Conservation (phyloP, 2,797 vertebrate species). For the Poeciliopsis paucimaculata region DNA sequence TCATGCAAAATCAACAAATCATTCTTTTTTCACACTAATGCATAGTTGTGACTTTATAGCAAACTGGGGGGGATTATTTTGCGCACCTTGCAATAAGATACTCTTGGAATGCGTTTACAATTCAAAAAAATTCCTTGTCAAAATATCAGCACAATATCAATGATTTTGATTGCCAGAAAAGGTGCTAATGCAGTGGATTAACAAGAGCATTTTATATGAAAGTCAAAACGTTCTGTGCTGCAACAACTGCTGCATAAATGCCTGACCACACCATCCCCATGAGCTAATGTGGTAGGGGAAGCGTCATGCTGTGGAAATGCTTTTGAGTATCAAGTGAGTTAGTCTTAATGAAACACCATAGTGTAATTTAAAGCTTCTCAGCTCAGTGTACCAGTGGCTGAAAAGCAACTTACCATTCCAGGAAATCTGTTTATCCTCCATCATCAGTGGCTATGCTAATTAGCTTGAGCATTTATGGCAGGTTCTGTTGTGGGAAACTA, state of each 20-base stretch:
- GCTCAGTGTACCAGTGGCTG: no score
- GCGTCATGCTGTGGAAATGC: background rate
- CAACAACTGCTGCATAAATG: background rate
- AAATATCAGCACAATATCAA: background rate
- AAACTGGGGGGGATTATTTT: background rate
- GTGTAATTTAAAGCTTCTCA: no score
- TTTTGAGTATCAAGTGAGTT: background rate
- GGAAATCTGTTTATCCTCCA: no score
- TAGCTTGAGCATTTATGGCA: no score
- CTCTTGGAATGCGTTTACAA: background rate
- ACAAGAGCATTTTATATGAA: background rate
- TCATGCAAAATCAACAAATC: background rate
- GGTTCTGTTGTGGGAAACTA: no score
- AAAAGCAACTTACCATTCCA: no score
- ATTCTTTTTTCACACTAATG: background rate
- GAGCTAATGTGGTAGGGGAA: background rate
- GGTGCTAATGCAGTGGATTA: no score
- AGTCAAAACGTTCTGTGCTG: background rate
- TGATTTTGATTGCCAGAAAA: background rate
- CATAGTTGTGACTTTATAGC: background rate
- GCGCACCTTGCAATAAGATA: background rate
- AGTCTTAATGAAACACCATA: background rate
- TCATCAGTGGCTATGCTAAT: no score
- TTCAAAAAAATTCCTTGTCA: background rate
- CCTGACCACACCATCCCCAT: background rate